These are phyloP conservation scores for Lordiphosa fenestrarum DNA, from an alignment of 2,888 invertebrate species.

Conservation along the genomic window DNA sequence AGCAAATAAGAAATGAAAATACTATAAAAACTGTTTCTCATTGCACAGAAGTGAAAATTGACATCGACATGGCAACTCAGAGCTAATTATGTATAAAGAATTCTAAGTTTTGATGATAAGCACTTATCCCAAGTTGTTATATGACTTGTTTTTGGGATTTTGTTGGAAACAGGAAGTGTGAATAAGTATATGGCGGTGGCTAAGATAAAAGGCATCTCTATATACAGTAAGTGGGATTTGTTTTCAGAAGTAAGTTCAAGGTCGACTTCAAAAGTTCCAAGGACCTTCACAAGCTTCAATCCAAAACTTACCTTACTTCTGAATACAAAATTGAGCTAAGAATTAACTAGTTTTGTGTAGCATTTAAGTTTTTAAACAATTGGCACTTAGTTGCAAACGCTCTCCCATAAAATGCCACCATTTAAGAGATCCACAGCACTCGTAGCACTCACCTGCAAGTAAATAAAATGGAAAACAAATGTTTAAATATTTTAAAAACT, in stretches of 20 bases:
- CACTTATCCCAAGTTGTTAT: neutral
- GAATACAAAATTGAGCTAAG: too few relatives aligned
- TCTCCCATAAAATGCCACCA: too few relatives aligned
- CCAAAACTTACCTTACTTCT: too few relatives aligned
- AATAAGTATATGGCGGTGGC: neutral
- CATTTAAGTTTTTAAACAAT: too few relatives aligned
- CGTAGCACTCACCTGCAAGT: slow-evolving; percentile 23
- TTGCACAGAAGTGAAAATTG: slow-evolving; percentile 45
- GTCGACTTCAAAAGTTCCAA: too few relatives aligned
- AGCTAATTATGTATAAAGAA: neutral
- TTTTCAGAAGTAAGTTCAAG: too few relatives aligned
- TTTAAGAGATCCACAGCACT: neutral
- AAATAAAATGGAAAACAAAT: neutral
- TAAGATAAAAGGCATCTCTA: neutral
- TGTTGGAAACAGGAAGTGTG: slow-evolving; percentile 3
- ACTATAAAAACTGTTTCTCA: slow-evolving; percentile 24
- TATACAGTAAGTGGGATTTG: too few relatives aligned
- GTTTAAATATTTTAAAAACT: too few relatives aligned
- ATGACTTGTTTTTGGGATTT: neutral
- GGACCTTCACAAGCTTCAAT: too few relatives aligned
- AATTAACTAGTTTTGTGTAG: too few relatives aligned
- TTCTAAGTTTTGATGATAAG: neutral
- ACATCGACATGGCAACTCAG: slow-evolving; percentile 21
- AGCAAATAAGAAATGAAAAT: slow-evolving; percentile 5
- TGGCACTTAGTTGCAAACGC: too few relatives aligned